Base-by-base conservation (phyloP, 2,797 vertebrate genomes). In the Sebastes kiyomatsui region DNA sequence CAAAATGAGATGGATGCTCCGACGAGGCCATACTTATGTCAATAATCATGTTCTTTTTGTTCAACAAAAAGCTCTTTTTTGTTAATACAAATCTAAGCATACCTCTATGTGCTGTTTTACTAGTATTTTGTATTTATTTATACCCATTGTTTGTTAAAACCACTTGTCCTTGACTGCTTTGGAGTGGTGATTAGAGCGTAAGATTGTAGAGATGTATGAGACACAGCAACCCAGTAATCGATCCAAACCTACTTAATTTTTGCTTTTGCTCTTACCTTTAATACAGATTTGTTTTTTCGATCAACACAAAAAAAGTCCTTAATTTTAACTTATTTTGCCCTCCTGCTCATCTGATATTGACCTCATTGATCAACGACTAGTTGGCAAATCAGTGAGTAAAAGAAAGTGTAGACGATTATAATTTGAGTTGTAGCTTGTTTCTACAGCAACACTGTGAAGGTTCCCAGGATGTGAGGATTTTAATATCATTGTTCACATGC, bases 1-100 rank as follows among this genome's bases (percentile, higher is more conserved):
- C 62, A 56, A 38, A 80, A 69, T 33, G 49, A 87, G 87, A 86
- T 27, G 28, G 80, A 84, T 81, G 80, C 7, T 27, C 38, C 23
- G 5, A 72, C 4, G 11, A 58, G 66, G 12, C 60, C 18, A 25
- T 28, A 30, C 35, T 14, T 30, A 12, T 11, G 56, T 82, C 84
- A 75, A 81, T 90, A 62, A 66, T 42, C 42, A 7, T 60, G 13
- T 76, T 69, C 13, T 49, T 77, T 58, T 66, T 42, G 28, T 65
- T 35, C 7, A 28, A 33, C 54, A 61, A 61, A 32, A 33, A 13
- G 1, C 2, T 2, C 1, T 16, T 59, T 59, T 4, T 35, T 14
- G 16, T 16, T 16, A 7, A 20, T 16, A 6, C 30, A 30, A n/a
- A 33, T 18, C 6, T 1, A 9, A 22, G 7, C 4, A 23, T 10